phyloP scores from a whole-genome alignment of 2,888 invertebrate genomes.

The Pristionchus arcanus region DNA sequence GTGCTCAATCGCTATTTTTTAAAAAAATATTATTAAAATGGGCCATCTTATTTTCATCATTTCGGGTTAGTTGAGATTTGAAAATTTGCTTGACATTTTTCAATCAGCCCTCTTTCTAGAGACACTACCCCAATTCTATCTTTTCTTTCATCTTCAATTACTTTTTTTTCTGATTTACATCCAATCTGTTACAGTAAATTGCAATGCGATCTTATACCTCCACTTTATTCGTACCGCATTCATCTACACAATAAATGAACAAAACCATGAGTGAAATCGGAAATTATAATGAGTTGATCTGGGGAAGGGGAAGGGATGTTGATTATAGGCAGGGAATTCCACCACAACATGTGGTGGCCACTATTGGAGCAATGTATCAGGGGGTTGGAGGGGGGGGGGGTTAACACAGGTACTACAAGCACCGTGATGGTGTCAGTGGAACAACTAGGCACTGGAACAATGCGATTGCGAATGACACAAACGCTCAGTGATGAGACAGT shows the following conservation, averaged over 20 bases:
- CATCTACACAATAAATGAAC: constrained; percentile 40
- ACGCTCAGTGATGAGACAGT: not conserved
- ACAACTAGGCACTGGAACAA: constrained; percentile 21
- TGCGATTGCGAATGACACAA: constrained; percentile 50
- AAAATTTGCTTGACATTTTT: too few species aligned
- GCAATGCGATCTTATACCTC: not conserved
- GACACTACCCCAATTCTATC: too few species aligned
- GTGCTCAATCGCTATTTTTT: too few species aligned
- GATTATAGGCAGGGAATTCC: not conserved
- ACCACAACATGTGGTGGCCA: not conserved
- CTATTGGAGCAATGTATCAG: constrained; percentile 17
- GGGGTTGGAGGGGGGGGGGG: not conserved
- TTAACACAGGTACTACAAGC: constrained; percentile 7
- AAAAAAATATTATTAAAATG: too few species aligned
- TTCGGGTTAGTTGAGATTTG: too few species aligned
- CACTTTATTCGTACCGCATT: constrained; percentile 51
- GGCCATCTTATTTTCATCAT: too few species aligned
- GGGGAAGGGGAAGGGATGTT: not conserved
- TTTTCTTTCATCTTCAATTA: too few species aligned
- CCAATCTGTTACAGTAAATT: too few species aligned
- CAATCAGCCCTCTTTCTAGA: too few species aligned
- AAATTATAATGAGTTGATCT: not conserved
- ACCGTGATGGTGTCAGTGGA: constrained; percentile 11
- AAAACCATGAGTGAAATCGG: constrained; percentile 40
- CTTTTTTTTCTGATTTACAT: too few species aligned